Base-by-base conservation (phyloP, 1,140 invertebrate species). In the Drosophila lowei region DNA sequence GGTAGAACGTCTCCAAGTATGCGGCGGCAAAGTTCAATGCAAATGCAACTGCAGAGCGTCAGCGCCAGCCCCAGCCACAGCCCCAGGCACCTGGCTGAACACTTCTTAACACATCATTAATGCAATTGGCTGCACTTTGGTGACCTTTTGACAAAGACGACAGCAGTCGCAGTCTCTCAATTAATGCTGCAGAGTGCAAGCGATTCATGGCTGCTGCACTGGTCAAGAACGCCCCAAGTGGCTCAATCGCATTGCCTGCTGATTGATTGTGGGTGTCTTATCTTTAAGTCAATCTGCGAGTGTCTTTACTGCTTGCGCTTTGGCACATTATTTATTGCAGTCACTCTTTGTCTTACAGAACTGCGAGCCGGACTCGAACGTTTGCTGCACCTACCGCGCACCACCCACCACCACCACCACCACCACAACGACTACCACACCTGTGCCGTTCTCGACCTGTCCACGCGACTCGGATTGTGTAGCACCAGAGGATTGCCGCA, bases 81-180 rank as follows among this genome's bases (percentile, higher is more conserved):
- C 41, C 28, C 43, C 42, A 60, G 28, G 48, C 49, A 67, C 52
- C 42, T 73, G 72, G 43, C 56, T 70, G 60, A 60, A 52, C 64
- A 66, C 60, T 58, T 76, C 72, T 88, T 83, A 83, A 68, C 83
- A 76, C 71, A 76, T 88, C 58, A 79, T 88, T 88, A 78, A 81
- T 83, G 74, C 70, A 83, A 86, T 30, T 49, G 52, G 52, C 52
- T 76, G 62, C 67, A 84, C 67, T 44, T 65, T 65, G 65, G 47
- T 86, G 78, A 88, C 71, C 81, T 88, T 81, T 86, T 61, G 63
- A 59, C 57, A 44, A 58, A 74, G 63, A 75, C 68, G 38, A 53
- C 62, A 62, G 41, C 57, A 68, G 42, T 55, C 16, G 18, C 42
- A 34, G 43, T 38, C 16, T 50, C 65, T 50, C 23, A 71, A 57